phyloP scores from a whole-genome alignment of 2,888 invertebrate genomes.

The Acanthosepion pharaonis region DNA sequence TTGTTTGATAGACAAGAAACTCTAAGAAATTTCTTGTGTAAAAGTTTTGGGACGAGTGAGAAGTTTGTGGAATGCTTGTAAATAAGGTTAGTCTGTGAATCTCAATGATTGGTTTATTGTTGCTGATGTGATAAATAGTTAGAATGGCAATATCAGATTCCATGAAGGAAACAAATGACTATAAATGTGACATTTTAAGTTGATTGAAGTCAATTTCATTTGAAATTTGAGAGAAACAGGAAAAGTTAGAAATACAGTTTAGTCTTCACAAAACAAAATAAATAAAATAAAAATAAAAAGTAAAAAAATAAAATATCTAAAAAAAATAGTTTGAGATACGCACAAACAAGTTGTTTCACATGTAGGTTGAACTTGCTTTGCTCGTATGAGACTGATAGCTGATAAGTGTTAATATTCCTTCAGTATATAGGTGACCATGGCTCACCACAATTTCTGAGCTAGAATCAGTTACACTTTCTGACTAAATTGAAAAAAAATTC shows the following conservation, averaged over 20 bases:
- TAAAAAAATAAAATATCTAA: neutral
- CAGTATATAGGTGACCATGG: too few species aligned
- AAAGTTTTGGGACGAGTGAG: too few species aligned
- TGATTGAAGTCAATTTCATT: neutral
- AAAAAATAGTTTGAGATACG: neutral
- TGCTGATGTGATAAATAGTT: neutral
- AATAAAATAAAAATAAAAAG: neutral
- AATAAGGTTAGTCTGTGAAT: neutral
- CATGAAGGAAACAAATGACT: neutral
- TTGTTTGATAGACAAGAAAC: too few species aligned
- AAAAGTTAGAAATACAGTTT: neutral
- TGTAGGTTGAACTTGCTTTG: neutral
- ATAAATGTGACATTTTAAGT: neutral
- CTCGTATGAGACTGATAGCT: too few species aligned
- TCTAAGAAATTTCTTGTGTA: too few species aligned
- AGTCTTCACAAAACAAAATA: neutral
- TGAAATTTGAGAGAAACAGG: slow-evolving; percentile 21
- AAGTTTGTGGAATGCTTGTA: neutral
- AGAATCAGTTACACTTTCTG: too few species aligned
- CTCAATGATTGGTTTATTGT: neutral
- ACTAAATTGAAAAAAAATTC: too few species aligned
- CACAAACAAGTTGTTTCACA: neutral
- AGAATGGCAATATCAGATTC: neutral
- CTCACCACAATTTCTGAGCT: too few species aligned
- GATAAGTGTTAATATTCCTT: too few species aligned